Percentiles rank a stretch among this genome's conserved stretches.
phyloP scores from a whole-genome alignment of 2,797 vertebrate species.

The Tapera naevia region DNA sequence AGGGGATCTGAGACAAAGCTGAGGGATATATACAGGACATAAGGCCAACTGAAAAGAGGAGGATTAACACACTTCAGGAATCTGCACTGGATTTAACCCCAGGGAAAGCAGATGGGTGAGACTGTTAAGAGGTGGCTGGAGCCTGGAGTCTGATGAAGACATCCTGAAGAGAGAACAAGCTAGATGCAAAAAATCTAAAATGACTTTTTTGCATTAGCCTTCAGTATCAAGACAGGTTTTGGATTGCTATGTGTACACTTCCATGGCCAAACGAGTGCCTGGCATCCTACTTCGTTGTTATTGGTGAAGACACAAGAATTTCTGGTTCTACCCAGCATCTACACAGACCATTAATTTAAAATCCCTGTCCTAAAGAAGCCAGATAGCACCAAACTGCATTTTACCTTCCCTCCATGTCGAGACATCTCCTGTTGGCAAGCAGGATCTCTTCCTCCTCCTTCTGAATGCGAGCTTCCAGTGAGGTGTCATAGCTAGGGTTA shows the following conservation, averaged over 20 bases:
- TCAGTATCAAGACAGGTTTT: constrained; percentile 14
- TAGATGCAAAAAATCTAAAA: background rate
- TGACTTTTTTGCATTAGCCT: background rate
- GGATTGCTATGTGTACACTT: background rate
- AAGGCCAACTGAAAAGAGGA: background rate
- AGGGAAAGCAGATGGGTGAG: background rate
- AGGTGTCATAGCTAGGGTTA: constrained; percentile 93
- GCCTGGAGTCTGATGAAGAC: background rate
- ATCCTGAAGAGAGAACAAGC: background rate
- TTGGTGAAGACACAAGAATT: background rate
- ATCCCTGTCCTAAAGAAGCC: background rate
- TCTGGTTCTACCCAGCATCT: background rate
- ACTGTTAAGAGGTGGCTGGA: background rate
- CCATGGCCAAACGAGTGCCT: background rate
- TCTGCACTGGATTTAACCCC: background rate
- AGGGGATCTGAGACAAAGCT: background rate
- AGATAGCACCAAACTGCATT: background rate
- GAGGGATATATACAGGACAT: background rate
- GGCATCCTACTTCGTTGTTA: background rate
- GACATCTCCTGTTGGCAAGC: constrained; percentile 95
- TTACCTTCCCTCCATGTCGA: constrained; percentile 98
- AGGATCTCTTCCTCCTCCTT: constrained; percentile 98
- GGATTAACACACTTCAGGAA: background rate
- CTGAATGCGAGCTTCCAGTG: constrained; percentile 94
- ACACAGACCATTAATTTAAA: background rate